These are phyloP conservation scores for Drusus annulatus DNA, from an alignment of 1,140 invertebrate species.

Conservation along the genomic window DNA sequence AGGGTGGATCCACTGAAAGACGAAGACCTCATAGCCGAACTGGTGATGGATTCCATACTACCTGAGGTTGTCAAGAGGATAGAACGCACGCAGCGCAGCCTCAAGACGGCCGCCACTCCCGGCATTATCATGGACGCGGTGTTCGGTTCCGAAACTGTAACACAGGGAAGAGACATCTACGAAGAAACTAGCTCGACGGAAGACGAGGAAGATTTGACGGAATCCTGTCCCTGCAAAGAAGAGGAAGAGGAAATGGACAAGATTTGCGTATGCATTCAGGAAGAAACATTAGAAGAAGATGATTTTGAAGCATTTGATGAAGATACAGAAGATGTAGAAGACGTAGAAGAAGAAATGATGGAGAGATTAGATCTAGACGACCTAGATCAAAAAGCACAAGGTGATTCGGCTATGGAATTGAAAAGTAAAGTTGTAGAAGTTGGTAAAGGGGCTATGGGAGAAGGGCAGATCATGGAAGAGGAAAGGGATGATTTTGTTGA, in stretches of 20 bases:
- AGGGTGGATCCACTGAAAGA: conserved; percentile 7
- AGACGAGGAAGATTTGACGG: not conserved
- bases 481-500: too few relatives aligned
- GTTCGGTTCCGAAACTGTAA: not conserved
- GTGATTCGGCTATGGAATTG: too few relatives aligned
- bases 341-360: too few relatives aligned
- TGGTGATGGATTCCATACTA: conserved; percentile 20
- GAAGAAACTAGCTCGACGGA: not conserved
- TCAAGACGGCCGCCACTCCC: not conserved
- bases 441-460: too few relatives aligned
- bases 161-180: not conserved
- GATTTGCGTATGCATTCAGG: too few relatives aligned
- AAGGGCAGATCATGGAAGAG: too few relatives aligned
- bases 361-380: too few relatives aligned
- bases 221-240: not conserved
- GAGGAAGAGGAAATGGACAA: not conserved
- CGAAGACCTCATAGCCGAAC: conserved; percentile 32
- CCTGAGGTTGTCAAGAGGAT: conserved; percentile 18
- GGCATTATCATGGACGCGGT: not conserved
- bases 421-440: too few relatives aligned
- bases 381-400: too few relatives aligned
- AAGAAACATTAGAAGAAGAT: too few relatives aligned
- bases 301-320: too few relatives aligned
- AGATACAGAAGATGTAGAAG: too few relatives aligned
- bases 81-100: not conserved